Evolutionary conservation across 2,888 invertebrate genomes (phyloP).

Genomic region (Acronicta leporina): DNA sequence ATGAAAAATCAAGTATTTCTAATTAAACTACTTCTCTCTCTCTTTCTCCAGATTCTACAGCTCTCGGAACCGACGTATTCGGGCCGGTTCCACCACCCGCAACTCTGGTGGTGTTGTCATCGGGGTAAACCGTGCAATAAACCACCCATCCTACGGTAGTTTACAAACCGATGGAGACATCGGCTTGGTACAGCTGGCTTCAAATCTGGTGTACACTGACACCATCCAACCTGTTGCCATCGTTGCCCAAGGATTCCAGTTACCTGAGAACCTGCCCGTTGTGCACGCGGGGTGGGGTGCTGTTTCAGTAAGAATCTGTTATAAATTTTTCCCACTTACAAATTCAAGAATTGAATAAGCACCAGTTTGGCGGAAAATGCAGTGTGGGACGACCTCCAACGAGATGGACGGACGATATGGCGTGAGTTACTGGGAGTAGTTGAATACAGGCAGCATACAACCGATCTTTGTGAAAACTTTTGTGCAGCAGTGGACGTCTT

Average conservation of each 20-base stretch:
- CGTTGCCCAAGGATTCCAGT: slow-evolving; percentile 21
- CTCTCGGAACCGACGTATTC: slow-evolving; percentile 54
- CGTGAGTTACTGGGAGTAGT: no score
- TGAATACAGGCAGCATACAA: no score
- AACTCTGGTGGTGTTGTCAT: slow-evolving; percentile 57
- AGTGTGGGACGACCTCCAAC: no score
- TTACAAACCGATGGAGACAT: slow-evolving; percentile 60
- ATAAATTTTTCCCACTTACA: no score
- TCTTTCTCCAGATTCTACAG: slow-evolving; percentile 29
- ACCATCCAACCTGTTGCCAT: slow-evolving; percentile 45
- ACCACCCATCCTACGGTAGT: slow-evolving; percentile 61
- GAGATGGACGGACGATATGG: no score
- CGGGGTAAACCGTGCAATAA: slow-evolving; percentile 36
- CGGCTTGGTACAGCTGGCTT: slow-evolving; percentile 50
- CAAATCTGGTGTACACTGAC: slow-evolving; percentile 38
- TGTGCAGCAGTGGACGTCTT: no score
- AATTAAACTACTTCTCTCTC: neutral
- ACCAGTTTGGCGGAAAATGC: no score
- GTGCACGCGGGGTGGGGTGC: slow-evolving; percentile 66
- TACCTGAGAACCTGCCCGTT: slow-evolving; percentile 56
- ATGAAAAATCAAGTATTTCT: neutral
- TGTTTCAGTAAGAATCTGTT: slow-evolving; percentile 48
- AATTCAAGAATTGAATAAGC: no score
- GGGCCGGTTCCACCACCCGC: slow-evolving; percentile 60
- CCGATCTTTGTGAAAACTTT: no score